Conservation (phyloP, 2,888 invertebrate species). For the Apamea monoglypha region DNA sequence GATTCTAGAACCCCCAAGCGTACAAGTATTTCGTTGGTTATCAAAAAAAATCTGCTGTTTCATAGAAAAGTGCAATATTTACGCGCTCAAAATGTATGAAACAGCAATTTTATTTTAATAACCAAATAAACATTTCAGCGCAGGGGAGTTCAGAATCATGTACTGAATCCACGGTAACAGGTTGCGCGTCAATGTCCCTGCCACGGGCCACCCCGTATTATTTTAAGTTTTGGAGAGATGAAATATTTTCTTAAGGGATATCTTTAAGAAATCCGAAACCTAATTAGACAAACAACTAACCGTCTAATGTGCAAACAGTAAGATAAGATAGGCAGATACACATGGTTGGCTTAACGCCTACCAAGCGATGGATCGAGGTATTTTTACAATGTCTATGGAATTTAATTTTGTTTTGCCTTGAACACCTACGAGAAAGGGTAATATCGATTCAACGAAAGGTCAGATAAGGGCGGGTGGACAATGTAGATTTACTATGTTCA, state of each 20-base stretch:
- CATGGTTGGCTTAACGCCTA: conserved; percentile 4
- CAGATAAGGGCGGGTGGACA: conserved; percentile 56
- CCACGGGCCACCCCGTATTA: not conserved
- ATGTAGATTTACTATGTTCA: conserved; percentile 8
- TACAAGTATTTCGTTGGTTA: not conserved
- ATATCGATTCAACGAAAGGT: conserved; percentile 72
- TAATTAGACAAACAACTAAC: conserved; percentile 33
- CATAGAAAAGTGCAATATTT: not conserved
- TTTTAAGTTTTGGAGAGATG: not conserved
- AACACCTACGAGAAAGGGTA: conserved; percentile 40
- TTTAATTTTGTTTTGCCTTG: conserved; percentile 42
- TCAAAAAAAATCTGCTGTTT: not conserved
- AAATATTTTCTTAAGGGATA: conserved; percentile 5
- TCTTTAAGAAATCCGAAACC: conserved; percentile 17
- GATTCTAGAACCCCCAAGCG: not conserved
- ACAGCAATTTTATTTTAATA: not conserved
- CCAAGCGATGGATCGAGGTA: conserved; percentile 22
- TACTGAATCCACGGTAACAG: not conserved
- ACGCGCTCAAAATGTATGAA: not conserved
- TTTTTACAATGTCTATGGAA: conserved; percentile 38
- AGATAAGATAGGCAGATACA: conserved; percentile 33
- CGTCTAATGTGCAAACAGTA: conserved; percentile 27
- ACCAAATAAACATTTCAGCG: not conserved
- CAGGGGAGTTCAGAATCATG: not conserved
- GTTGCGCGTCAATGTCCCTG: not conserved